phyloP scores from a whole-genome alignment of 1,140 invertebrate species.

The Caenorhabditis remanei region DNA sequence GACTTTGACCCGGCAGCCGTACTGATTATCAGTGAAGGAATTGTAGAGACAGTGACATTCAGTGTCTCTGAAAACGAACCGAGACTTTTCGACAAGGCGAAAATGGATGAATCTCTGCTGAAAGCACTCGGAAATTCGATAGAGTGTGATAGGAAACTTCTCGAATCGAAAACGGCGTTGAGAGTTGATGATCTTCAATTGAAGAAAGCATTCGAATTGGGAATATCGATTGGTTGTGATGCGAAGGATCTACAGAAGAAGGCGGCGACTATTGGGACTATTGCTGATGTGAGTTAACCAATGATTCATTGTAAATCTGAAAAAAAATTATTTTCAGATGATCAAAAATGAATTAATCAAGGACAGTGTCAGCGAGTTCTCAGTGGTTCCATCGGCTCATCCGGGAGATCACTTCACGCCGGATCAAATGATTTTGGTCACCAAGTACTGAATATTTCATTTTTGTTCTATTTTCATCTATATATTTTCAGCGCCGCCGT shows the following conservation, averaged over 20 bases:
- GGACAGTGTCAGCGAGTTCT: slow-evolving; percentile 74
- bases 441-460: slow-evolving; percentile 10
- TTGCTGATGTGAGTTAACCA: slow-evolving; percentile 47
- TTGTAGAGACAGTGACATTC: slow-evolving; percentile 71
- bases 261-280: slow-evolving; percentile 59
- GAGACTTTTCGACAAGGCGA: slow-evolving; percentile 70
- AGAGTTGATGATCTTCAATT: slow-evolving; percentile 59
- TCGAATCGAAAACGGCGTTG: slow-evolving; percentile 18
- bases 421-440: slow-evolving; percentile 68
- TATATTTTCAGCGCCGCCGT: slow-evolving; percentile 62
- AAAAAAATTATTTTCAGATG: slow-evolving; percentile 65
- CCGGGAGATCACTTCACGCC: slow-evolving; percentile 77
- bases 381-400: slow-evolving; percentile 75
- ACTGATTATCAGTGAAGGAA: slow-evolving; percentile 61
- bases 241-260: slow-evolving; percentile 36
- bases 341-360: slow-evolving; percentile 70
- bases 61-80: slow-evolving; percentile 71
- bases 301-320: neutral
- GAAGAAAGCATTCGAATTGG: slow-evolving; percentile 69
- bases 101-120: slow-evolving; percentile 72
- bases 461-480: neutral
- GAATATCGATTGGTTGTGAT: slow-evolving; percentile 72
- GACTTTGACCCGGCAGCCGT: slow-evolving; percentile 3
- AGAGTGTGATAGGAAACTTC: slow-evolving; percentile 54
- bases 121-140: slow-evolving; percentile 49